These are phyloP conservation scores for Progne subis DNA, from an alignment of 2,113 vertebrate genomes.

Conservation along the genomic window DNA sequence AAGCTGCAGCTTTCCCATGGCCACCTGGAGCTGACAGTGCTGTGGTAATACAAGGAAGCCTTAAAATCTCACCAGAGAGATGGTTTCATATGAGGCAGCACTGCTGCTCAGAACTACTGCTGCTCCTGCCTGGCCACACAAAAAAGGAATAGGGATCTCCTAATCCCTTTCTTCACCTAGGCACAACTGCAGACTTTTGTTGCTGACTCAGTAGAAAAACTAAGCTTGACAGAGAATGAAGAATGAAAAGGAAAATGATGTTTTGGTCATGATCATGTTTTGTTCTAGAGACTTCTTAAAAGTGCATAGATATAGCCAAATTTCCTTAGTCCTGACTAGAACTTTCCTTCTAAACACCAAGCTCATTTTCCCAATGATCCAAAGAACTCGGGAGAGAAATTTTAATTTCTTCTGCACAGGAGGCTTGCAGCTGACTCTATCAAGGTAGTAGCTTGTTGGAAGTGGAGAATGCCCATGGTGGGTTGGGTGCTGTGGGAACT, in stretches of 20 bases:
- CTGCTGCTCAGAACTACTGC: background rate
- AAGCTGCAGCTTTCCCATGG: background rate
- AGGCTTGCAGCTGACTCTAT: background rate
- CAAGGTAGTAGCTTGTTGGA: background rate
- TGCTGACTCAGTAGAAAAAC: background rate
- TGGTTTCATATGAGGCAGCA: background rate
- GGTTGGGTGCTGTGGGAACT: background rate
- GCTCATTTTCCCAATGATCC: background rate
- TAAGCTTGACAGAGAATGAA: background rate
- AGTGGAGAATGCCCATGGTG: background rate
- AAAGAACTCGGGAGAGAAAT: background rate
- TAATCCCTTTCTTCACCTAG: background rate
- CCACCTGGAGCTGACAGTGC: background rate
- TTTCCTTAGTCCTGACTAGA: rapidly evolving
- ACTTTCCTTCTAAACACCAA: background rate
- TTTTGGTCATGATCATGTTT: background rate
- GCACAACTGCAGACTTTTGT: background rate
- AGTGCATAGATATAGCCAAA: background rate
- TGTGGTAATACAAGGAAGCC: background rate
- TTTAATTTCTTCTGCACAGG: background rate
- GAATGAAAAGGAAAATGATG: background rate
- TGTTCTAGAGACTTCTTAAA: background rate
- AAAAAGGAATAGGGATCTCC: background rate
- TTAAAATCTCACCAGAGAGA: background rate
- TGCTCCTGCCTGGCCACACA: background rate